phyloP scores from a whole-genome alignment of 2,888 invertebrate genomes.

The Phortica okadai region DNA sequence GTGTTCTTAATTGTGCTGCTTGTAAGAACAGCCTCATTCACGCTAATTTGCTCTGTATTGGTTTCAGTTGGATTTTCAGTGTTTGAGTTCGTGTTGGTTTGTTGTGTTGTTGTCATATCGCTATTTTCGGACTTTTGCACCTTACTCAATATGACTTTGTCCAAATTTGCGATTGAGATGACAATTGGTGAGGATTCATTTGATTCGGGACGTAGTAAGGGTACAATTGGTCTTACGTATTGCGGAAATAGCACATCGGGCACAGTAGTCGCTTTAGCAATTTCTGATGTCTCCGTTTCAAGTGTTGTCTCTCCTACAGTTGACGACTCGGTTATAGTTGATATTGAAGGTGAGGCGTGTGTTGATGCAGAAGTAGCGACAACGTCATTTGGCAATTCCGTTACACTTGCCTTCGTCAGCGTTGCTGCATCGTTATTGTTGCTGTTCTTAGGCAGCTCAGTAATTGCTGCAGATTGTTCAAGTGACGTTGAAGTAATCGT shows the following conservation, averaged over 20 bases:
- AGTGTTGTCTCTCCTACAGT: constrained; percentile 34
- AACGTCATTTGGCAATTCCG: constrained; percentile 7
- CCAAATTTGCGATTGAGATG: constrained; percentile 76
- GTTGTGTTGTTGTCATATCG: constrained; percentile 33
- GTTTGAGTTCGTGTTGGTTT: constrained; percentile 33
- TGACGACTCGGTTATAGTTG: constrained; percentile 38
- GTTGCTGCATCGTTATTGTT: constrained; percentile 26
- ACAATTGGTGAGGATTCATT: constrained; percentile 76
- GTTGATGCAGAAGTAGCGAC: background rate
- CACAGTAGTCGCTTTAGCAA: constrained; percentile 50
- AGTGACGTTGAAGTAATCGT: constrained; percentile 55
- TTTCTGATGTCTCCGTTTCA: constrained; percentile 41
- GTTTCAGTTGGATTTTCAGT: constrained; percentile 30
- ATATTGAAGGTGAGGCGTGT: constrained; percentile 12
- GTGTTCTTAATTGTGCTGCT: background rate
- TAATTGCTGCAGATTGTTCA: constrained; percentile 23
- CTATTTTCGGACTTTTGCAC: constrained; percentile 57
- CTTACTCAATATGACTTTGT: constrained; percentile 76
- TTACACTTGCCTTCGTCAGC: background rate
- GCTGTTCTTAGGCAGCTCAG: constrained; percentile 25
- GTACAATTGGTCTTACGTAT: constrained; percentile 75
- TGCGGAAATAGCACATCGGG: constrained; percentile 53
- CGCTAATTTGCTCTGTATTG: background rate
- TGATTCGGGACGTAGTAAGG: constrained; percentile 75
- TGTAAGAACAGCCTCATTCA: background rate